Evolutionary conservation across 2,113 vertebrate genomes (phyloP).

Genomic region (Grammomys surdaster): DNA sequence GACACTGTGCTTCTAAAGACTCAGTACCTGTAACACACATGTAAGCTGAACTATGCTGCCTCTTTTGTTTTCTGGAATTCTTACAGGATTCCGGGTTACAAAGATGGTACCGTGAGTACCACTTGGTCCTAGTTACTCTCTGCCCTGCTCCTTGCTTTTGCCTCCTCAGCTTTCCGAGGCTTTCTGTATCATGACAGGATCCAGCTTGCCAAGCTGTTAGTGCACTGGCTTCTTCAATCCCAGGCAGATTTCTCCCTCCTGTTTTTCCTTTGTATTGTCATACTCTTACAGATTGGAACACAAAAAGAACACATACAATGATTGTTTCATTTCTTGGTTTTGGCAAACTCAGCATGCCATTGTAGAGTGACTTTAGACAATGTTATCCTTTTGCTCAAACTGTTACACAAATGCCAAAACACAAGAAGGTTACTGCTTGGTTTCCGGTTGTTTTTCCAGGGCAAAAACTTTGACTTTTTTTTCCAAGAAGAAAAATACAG

Average conservation of each 20-base stretch:
- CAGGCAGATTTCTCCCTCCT: neutral
- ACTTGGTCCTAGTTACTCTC: neutral
- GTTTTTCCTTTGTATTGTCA: neutral
- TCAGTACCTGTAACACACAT: neutral
- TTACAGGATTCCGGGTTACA: neutral
- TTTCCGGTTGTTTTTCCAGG: conserved; percentile 19
- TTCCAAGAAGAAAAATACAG: conserved; percentile 40
- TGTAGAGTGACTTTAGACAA: neutral
- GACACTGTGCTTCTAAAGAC: neutral
- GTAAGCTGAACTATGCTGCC: neutral
- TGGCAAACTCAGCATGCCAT: neutral
- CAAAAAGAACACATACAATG: neutral
- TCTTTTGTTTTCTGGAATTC: neutral
- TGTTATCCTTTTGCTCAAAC: conserved; percentile 11
- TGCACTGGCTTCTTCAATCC: neutral
- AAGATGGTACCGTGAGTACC: neutral
- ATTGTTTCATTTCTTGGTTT: neutral
- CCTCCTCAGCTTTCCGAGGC: neutral
- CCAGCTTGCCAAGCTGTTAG: neutral
- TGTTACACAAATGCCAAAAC: conserved; percentile 24
- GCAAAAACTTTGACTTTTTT: conserved; percentile 42
- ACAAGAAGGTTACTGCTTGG: neutral
- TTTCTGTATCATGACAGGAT: neutral
- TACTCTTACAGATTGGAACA: neutral
- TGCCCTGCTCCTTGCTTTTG: accelerated